A percentile compares a stretch with the other conserved stretches of the same genome.
phyloP scores from a whole-genome alignment of 2,113 vertebrate species.

The Cavia porcellus region DNA sequence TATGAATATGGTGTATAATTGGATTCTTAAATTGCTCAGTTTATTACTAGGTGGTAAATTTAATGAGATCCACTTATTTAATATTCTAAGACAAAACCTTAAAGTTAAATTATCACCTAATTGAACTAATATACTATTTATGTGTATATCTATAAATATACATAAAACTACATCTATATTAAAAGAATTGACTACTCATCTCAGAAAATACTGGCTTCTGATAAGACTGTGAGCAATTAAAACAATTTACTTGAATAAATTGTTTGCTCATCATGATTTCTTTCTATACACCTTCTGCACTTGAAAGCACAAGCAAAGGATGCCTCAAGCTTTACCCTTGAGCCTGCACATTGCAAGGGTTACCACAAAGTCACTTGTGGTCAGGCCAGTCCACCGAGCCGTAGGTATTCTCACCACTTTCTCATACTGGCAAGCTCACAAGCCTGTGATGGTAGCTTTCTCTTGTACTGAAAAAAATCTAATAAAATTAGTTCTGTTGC shows the following conservation, averaged over 20 bases:
- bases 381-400: rapidly evolving
- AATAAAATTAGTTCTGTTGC: not conserved
- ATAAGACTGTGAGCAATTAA: not conserved
- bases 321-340: rapidly evolving
- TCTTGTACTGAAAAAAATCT: not conserved
- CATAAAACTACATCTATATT: not conserved
- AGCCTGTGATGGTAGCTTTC: rapidly evolving
- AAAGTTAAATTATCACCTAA: not conserved
- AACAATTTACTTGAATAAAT: not conserved
- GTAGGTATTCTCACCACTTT: not conserved
- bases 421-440: not conserved
- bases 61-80: not conserved
- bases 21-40: not conserved
- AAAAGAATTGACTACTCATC: not conserved
- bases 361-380: not conserved
- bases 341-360: rapidly evolving
- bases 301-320: rapidly evolving
- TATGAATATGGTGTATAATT: not conserved
- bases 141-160: not conserved
- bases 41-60: conserved; percentile 32
- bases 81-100: not conserved
- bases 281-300: rapidly evolving
- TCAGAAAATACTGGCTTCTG: not conserved
- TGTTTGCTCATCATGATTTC: not conserved
- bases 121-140: not conserved